Evolutionary conservation across 2,113 vertebrate species (phyloP).

Genomic region (Lagenorhynchus albirostris): DNA sequence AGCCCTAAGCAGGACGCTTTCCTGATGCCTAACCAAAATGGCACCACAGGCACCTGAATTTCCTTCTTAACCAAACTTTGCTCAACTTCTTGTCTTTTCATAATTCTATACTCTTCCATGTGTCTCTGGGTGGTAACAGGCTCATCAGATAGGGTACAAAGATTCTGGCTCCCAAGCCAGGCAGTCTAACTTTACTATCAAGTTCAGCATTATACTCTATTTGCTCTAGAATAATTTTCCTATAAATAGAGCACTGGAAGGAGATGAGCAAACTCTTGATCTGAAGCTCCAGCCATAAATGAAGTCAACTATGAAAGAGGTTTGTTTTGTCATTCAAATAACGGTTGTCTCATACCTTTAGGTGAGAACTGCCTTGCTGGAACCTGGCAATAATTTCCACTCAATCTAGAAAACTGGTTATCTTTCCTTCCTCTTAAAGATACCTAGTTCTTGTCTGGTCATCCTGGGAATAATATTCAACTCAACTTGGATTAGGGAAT

Average conservation of each 20-base stretch:
- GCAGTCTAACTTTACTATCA: background rate
- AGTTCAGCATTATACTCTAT: background rate
- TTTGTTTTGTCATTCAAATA: background rate
- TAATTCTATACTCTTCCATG: background rate
- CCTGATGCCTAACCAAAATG: background rate
- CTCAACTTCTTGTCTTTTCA: background rate
- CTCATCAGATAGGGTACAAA: background rate
- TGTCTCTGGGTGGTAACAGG: background rate
- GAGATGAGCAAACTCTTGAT: background rate
- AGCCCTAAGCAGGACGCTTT: background rate
- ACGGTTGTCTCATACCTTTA: background rate
- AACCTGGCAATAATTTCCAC: background rate
- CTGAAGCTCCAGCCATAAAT: background rate
- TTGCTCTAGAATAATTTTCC: background rate
- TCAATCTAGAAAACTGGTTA: background rate
- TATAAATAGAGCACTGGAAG: background rate
- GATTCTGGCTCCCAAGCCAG: background rate
- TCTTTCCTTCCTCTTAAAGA: background rate
- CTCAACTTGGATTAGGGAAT: background rate
- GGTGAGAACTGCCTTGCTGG: background rate
- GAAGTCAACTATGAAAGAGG: background rate
- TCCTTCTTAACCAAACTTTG: slow-evolving; percentile 14
- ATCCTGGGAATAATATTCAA: background rate
- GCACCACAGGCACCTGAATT: background rate
- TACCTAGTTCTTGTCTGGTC: background rate